These are phyloP conservation scores for Dermatemys mawii DNA, from an alignment of 2,113 vertebrate genomes.

Conservation along the genomic window DNA sequence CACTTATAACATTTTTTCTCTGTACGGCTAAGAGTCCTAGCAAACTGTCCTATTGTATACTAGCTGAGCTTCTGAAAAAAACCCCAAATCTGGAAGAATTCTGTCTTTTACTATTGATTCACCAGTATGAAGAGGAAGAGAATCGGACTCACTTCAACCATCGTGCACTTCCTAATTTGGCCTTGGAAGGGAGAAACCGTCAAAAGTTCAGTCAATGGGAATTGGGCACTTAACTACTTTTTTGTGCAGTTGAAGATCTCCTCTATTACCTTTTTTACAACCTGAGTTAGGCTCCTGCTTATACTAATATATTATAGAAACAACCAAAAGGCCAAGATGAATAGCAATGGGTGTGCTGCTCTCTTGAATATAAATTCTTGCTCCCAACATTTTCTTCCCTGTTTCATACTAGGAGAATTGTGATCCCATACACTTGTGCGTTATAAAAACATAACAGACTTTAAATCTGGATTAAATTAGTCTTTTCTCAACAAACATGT, in stretches of 20 bases:
- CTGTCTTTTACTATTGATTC: background rate
- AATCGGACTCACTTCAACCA: background rate
- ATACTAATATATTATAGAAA: background rate
- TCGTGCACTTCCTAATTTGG: background rate
- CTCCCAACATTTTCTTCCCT: background rate
- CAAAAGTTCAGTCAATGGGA: background rate
- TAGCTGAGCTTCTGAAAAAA: background rate
- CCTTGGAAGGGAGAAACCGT: background rate
- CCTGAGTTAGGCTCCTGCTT: background rate
- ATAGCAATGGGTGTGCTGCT: background rate
- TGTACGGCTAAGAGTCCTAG: background rate
- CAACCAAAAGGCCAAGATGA: background rate
- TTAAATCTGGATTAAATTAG: background rate
- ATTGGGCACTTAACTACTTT: fast-evolving
- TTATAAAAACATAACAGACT: background rate
- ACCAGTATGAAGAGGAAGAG: background rate
- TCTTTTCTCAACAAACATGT: background rate
- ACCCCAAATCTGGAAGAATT: background rate
- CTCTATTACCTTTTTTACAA: background rate
- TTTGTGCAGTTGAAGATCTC: background rate
- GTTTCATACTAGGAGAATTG: background rate
- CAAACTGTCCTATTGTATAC: background rate
- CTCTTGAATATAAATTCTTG: background rate
- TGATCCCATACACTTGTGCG: background rate
- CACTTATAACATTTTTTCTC: background rate